Evolutionary conservation across 2,113 vertebrate species (phyloP).

Genomic region (Dicerorhinus sumatrensis): DNA sequence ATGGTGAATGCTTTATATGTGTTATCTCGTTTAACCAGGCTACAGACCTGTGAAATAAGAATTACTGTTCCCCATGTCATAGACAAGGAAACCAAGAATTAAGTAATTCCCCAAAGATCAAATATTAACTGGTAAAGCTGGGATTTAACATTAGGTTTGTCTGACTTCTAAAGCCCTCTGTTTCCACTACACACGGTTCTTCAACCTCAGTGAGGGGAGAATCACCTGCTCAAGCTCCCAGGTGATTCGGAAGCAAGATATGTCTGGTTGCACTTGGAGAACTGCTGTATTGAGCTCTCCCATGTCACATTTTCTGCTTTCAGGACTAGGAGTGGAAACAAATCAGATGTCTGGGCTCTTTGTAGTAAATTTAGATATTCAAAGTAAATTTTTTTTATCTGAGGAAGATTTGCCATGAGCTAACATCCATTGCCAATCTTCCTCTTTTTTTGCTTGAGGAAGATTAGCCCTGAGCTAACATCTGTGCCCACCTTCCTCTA

Average conservation of each 20-base stretch:
- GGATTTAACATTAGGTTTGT: conserved; percentile 36
- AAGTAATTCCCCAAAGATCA: conserved; percentile 43
- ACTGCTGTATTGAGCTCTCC: conserved; percentile 1
- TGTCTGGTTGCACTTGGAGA: neutral
- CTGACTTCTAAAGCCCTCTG: neutral
- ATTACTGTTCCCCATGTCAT: neutral
- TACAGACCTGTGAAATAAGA: conserved; percentile 38
- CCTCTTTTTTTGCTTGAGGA: too few species aligned
- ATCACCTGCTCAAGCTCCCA: neutral
- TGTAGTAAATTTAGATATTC: conserved; percentile 53
- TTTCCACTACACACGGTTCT: neutral
- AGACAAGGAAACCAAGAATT: conserved; percentile 23
- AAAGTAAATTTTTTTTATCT: conserved; percentile 41
- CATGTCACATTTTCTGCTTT: neutral
- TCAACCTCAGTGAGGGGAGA: neutral
- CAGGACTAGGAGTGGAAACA: conserved; percentile 20
- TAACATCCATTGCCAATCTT: too few species aligned
- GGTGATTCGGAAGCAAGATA: conserved; percentile 7
- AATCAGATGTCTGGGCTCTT: neutral
- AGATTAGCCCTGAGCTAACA: too few species aligned
- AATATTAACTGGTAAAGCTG: conserved; percentile 2
- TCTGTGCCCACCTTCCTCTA: too few species aligned
- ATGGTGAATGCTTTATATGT: neutral
- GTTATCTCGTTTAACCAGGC: conserved; percentile 15
- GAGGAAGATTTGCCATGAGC: too few species aligned